phyloP scores from a whole-genome alignment of 1,140 invertebrate species.

The Drosophila fuyamai region DNA sequence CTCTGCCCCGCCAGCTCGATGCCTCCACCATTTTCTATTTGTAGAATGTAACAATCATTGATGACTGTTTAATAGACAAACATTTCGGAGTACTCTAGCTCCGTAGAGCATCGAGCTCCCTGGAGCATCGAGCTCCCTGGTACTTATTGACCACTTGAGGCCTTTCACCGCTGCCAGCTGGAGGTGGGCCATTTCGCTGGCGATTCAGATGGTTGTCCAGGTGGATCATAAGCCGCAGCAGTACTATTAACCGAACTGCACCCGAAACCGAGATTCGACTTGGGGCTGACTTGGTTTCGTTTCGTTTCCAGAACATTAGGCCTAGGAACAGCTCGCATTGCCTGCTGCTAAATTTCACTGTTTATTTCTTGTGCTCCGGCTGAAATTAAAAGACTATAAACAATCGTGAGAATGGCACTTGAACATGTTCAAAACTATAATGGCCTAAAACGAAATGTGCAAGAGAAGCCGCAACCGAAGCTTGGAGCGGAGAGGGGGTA shows the following conservation, averaged over 20 bases:
- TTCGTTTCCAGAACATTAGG: constrained; percentile 60
- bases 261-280: constrained; percentile 16
- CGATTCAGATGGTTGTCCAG: constrained; percentile 13
- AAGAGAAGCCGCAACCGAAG: constrained; percentile 55
- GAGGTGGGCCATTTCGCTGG: background rate
- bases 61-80: constrained; percentile 65
- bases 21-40: constrained; percentile 47
- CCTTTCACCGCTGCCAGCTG: constrained; percentile 50
- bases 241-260: constrained; percentile 22
- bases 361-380: constrained; percentile 76
- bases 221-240: too few species aligned
- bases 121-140: constrained; percentile 50
- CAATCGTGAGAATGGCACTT: constrained; percentile 83
- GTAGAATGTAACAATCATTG: constrained; percentile 67
- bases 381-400: constrained; percentile 84
- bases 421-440: constrained; percentile 83
- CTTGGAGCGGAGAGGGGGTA: constrained; percentile 13
- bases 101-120: constrained; percentile 43
- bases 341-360: constrained; percentile 80
- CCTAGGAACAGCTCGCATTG: constrained; percentile 53
- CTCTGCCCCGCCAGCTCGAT: constrained; percentile 8
- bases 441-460: constrained; percentile 80
- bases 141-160: constrained; percentile 60
- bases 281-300: constrained; percentile 11
- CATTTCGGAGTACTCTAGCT: constrained; percentile 51